Evolutionary conservation across 2,888 invertebrate species (phyloP), one percentile per base, ranked within the genome.

Genomic region (Hemistola chrysoprasaria): DNA sequence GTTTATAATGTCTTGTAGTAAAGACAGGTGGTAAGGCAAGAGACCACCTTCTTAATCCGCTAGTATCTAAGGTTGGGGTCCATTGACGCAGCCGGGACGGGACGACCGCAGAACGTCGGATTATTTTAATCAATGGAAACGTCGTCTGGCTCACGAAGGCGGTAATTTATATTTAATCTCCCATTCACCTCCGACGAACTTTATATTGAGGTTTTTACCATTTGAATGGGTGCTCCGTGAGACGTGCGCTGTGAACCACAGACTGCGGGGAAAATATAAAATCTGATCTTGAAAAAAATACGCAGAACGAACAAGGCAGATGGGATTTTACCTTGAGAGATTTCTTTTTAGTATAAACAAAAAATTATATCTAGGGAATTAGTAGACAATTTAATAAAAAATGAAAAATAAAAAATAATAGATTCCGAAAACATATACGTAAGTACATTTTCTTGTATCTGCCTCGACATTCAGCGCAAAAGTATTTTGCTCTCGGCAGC

Each of bases 111-210:
- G 27, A 11, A 26, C 44, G 24, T 3, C 10, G 11, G 27, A 38
- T 37, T 49, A 44, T 49, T 38, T 30, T 29, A 40, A 47, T 50
- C 40, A 48, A 39, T 29, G 37, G 40, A 27, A 31, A 20, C 43
- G 37, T 32, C 31, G 40, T 34, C 47, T 49, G 38, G 35, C 26
- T 27, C 24, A n/a, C 36, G 28, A 32, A 45, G 42, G 41, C 50
- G 34, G 45, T 43, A 36, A 50, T 43, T 47, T 51, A 56, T 54
- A 51, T 58, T 57, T 58, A 59, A 57, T 57, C 59, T 62, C 49
- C 50, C 37, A 53, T 56, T 62, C 60, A 50, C 48, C 53, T 4
- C 35, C 37, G 45, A 53, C 41, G 46, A 54, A 59, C 48, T 53
- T 55, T 40, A 47, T 61, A 61, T 51, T 47, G 50, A 48, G 44